phyloP scores from a whole-genome alignment of 2,113 vertebrate genomes.

The Oncorhynchus gorbuscha region DNA sequence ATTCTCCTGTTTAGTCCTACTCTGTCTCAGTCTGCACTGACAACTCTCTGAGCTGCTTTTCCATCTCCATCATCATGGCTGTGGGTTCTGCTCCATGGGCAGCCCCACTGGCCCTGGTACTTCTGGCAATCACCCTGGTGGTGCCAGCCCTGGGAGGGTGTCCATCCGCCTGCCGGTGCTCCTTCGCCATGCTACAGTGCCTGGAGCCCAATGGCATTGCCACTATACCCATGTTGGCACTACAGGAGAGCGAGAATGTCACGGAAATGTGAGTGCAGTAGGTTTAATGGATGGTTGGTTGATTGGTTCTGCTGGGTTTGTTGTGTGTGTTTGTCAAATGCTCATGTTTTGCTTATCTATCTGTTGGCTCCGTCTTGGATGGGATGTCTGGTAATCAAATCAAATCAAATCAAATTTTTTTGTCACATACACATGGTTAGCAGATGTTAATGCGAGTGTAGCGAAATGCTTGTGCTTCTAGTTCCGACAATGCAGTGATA shows the following conservation, averaged over 20 bases:
- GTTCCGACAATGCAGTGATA: too few species aligned
- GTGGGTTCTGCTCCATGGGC: conserved; percentile 11
- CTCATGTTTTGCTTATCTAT: conserved; percentile 7
- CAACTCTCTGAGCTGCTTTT: neutral
- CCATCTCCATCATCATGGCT: conserved; percentile 44
- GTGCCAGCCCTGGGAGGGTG: conserved; percentile 54
- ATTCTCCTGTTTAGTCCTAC: neutral
- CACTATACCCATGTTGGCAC: conserved; percentile 62
- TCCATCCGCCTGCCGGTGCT: conserved; percentile 71
- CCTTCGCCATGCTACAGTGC: conserved; percentile 71
- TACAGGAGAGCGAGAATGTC: conserved; percentile 75
- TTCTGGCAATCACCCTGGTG: conserved; percentile 46
- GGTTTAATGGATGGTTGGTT: neutral
- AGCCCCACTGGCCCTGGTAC: conserved; percentile 44
- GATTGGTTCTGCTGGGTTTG: conserved; percentile 1
- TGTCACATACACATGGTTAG: too few species aligned
- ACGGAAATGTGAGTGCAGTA: conserved; percentile 77
- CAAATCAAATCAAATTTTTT: too few species aligned
- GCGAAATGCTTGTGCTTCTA: too few species aligned
- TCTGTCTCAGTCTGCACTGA: conserved; percentile 28
- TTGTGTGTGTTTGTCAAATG: neutral
- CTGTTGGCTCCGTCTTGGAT: neutral
- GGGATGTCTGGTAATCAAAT: neutral
- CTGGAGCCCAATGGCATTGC: conserved; percentile 64
- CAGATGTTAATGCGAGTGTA: too few species aligned